phyloP scores from a whole-genome alignment of 2,888 invertebrate species.

The Lymantria dispar region DNA sequence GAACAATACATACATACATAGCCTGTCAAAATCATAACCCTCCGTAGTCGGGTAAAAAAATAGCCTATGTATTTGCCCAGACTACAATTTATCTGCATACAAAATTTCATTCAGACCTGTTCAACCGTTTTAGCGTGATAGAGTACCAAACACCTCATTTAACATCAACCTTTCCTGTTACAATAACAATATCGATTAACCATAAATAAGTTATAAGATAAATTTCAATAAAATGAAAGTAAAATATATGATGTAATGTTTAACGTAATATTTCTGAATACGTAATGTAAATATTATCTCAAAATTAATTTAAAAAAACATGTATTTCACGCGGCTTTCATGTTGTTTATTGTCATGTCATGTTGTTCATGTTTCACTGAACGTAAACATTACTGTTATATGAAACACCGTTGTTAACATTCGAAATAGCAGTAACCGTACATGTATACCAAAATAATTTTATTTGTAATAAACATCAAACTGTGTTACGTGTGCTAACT shows the following conservation, averaged over 20 bases:
- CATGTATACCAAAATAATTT: conserved; percentile 46
- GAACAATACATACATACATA: too few species aligned
- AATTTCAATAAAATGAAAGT: neutral
- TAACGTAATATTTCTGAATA: neutral
- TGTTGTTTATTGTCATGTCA: conserved; percentile 17
- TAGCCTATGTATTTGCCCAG: too few species aligned
- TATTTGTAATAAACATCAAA: conserved; percentile 40
- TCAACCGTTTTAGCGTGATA: too few species aligned
- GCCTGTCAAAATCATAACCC: too few species aligned
- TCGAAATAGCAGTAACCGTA: conserved; percentile 32
- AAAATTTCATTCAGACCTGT: too few species aligned
- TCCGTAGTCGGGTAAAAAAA: too few species aligned
- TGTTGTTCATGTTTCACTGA: conserved; percentile 9
- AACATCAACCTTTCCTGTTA: too few species aligned
- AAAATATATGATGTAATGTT: neutral
- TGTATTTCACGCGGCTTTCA: conserved; percentile 9
- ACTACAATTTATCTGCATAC: too few species aligned
- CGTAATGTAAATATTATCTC: neutral
- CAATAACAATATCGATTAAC: too few species aligned
- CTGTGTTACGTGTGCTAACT: conserved; percentile 21
- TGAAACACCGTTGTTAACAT: conserved; percentile 25
- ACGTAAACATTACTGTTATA: conserved; percentile 25
- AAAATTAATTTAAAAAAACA: neutral
- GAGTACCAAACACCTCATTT: too few species aligned
- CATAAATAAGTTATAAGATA: neutral